These are phyloP conservation scores for Tetramorium bicarinatum DNA, from an alignment of 2,888 invertebrate genomes.

Conservation along the genomic window DNA sequence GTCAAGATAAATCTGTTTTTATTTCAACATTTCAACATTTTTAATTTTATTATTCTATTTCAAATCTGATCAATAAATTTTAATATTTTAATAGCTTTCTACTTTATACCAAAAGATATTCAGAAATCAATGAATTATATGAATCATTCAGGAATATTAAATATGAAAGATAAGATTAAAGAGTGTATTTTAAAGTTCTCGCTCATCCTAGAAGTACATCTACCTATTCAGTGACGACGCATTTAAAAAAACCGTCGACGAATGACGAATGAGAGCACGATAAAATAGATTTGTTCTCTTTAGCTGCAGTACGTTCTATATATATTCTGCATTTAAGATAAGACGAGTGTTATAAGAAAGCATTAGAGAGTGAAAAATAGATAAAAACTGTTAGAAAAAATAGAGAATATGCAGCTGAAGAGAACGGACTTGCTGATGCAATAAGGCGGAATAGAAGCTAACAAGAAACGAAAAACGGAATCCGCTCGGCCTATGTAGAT, in stretches of 20 bases:
- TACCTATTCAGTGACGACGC: constrained; percentile 19
- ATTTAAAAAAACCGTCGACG: background rate
- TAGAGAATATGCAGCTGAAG: constrained; percentile 21
- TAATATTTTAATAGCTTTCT: constrained; percentile 1
- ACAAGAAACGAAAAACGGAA: constrained; percentile 62
- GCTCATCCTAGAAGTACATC: constrained; percentile 8
- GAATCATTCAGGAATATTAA: background rate
- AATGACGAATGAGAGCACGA: background rate
- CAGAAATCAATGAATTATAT: constrained; percentile 14
- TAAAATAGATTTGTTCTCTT: constrained; percentile 35
- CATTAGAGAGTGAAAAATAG: constrained; percentile 5
- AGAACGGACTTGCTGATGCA: constrained; percentile 32
- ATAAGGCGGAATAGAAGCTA: constrained; percentile 62
- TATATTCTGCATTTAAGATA: constrained; percentile 34
- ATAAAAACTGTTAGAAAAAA: constrained; percentile 20
- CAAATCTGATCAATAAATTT: constrained; percentile 5
- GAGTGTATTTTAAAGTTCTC: background rate
- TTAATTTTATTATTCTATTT: constrained; percentile 1
- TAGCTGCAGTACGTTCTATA: constrained; percentile 6
- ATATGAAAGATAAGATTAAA: constrained; percentile 11
- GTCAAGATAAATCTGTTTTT: background rate
- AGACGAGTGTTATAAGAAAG: constrained; percentile 55
- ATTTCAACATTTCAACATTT: background rate
- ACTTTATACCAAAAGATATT: background rate
- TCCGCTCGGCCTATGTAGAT: constrained; percentile 82